Evolutionary conservation across 2,888 invertebrate genomes (phyloP), one percentile per base, ranked within the genome.

Genomic region (Melieria omissa): DNA sequence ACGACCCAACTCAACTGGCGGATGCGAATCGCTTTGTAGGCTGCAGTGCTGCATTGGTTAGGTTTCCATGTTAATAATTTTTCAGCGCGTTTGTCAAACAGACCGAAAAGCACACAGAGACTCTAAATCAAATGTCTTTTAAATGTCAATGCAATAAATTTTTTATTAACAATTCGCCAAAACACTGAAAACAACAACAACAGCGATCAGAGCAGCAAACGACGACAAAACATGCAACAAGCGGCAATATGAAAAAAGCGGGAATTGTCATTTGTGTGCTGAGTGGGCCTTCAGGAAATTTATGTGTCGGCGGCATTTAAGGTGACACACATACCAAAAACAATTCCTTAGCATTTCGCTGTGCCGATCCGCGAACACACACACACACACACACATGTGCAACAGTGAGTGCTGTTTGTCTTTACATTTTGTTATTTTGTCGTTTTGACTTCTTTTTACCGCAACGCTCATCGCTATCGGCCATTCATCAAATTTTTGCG

Each of bases 111-210:
- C 29, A 29, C 45, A 46, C 52, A 61, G 63, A 70, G 64, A 70
- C 70, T 47, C 70, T 70, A 70, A 70, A 70, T 70, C 70, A 70
- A 62, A 63, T 55, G 55, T 63, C 63, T 70, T 63, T 61, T 64
- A 70, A 70, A 70, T 70, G 70, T 70, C 70, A 70, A 64, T 63
- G 70, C 70, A 70, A 70, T 70, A 70, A 70, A 70, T 70, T 70
- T 63, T 70, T 46, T 64, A 57, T 58, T 63, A 64, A 54, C 49
- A 63, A 46, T 62, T 63, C 55, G 55, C 46, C 14, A 60, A 55
- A 5, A 10, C 5, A 54, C 10, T 44, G 47, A 29, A 41, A 46
- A 57, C n/a, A 66, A 66, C 44, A 57, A 29, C 57, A 45, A 58
- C 45, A 58, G 16, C 10, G 66, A 14, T 8, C 41, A 47, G 60